These are phyloP conservation scores for Alouatta palliata DNA, from an alignment of 2,113 vertebrate species.

Conservation along the genomic window DNA sequence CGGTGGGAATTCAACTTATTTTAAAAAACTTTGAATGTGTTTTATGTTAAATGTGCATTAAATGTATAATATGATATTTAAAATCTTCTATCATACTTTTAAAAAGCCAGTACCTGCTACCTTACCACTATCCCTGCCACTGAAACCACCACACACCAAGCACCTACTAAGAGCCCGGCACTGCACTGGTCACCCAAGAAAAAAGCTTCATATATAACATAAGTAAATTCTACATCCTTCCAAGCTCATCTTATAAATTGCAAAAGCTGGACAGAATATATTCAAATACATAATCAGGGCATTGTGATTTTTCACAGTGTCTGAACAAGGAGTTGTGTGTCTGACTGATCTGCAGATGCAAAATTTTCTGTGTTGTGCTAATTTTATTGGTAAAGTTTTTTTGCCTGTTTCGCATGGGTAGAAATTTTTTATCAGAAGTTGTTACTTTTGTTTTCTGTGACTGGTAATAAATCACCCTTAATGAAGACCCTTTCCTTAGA, in stretches of 20 bases:
- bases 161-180: background rate
- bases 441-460: background rate
- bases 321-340: background rate
- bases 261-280: background rate
- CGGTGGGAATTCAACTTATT: background rate
- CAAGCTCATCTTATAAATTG: background rate
- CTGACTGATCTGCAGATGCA: background rate
- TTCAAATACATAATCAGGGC: accelerated
- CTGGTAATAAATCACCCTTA: background rate
- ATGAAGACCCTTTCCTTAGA: constrained; percentile 5
- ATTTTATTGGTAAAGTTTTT: background rate
- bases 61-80: background rate
- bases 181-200: background rate
- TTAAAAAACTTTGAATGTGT: background rate
- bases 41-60: background rate
- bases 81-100: background rate
- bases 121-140: background rate
- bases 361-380: background rate
- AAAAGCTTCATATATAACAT: background rate
- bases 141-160: background rate
- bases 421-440: background rate
- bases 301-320: background rate
- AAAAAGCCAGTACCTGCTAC: background rate
- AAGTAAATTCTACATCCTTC: background rate
- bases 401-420: background rate